Conservation (phyloP, 2,113 vertebrate genomes). For the Takifugu flavidus region DNA sequence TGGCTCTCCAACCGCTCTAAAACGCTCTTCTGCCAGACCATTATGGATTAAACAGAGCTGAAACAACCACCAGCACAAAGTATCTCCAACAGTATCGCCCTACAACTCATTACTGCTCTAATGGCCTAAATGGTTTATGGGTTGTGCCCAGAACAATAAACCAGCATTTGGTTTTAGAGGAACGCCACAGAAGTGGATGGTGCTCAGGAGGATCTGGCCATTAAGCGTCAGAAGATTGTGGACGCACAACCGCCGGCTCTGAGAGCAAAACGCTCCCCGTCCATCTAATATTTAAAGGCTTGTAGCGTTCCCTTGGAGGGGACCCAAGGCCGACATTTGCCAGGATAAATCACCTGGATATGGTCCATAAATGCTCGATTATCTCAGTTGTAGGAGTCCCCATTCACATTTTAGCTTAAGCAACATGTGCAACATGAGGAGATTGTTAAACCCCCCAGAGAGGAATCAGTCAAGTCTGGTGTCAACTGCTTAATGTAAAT, state of each 20-base stretch:
- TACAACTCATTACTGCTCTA: conserved; percentile 1
- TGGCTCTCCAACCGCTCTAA: too few relatives aligned
- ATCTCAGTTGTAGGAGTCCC: conserved; percentile 20
- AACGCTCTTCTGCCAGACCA: too few relatives aligned
- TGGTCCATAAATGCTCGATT: conserved; percentile 35
- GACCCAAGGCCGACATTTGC: conserved; percentile 33
- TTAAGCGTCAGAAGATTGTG: conserved; percentile 12
- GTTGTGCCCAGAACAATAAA: neutral
- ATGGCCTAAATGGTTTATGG: neutral
- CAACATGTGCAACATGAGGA: conserved; percentile 27
- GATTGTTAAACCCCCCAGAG: conserved; percentile 13
- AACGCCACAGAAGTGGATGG: conserved; percentile 9
- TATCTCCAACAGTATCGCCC: neutral
- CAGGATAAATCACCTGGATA: conserved; percentile 30
- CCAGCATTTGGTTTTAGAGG: conserved; percentile 17
- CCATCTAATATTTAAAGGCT: conserved; percentile 37
- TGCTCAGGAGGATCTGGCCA: conserved; percentile 30
- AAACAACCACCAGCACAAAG: too few relatives aligned
- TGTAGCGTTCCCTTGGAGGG: conserved; percentile 24
- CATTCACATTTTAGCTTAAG: conserved; percentile 12
- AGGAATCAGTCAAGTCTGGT: conserved; percentile 14
- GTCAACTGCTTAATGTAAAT: conserved; percentile 26
- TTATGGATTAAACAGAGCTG: too few relatives aligned
- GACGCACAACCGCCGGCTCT: conserved; percentile 5
- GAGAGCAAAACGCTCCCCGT: conserved; percentile 19